A percentile compares a stretch with the other conserved stretches of the same genome.
Evolutionary conservation across 2,888 invertebrate genomes (phyloP).

Genomic region (Pardosa pseudoannulata): DNA sequence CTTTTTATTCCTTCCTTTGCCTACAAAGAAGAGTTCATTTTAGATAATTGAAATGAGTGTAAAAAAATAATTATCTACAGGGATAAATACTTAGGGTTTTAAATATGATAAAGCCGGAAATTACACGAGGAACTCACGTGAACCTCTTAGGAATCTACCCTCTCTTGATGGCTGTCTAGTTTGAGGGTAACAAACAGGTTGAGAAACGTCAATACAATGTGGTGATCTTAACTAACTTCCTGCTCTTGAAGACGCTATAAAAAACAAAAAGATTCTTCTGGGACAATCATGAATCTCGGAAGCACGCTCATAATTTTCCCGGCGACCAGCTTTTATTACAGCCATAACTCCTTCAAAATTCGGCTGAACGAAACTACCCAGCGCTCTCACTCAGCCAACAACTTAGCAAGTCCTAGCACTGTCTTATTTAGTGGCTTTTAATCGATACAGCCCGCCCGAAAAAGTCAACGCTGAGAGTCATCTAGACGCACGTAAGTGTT

Average conservation of each 20-base stretch:
- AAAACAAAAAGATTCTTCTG: neutral
- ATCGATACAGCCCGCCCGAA: conserved; percentile 29
- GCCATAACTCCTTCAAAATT: conserved; percentile 4
- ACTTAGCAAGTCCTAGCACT: neutral
- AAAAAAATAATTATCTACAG: too few species aligned
- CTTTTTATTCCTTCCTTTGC: too few species aligned
- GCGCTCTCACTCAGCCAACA: neutral
- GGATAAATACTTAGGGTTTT: too few species aligned
- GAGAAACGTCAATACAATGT: neutral
- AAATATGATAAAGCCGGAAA: too few species aligned
- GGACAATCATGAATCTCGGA: neutral
- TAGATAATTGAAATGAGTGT: too few species aligned
- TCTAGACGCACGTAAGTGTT: conserved; percentile 56
- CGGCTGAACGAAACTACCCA: neutral
- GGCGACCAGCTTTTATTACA: neutral
- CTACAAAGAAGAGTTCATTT: too few species aligned
- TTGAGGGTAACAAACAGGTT: too few species aligned
- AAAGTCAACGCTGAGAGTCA: conserved; percentile 34
- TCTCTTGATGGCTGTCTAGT: too few species aligned
- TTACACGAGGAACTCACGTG: too few species aligned
- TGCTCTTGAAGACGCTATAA: neutral
- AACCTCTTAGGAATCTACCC: too few species aligned
- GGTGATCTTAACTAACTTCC: neutral
- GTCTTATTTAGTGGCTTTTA: conserved; percentile 64
- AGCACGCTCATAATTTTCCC: neutral